Base-by-base conservation (phyloP, 2,797 vertebrate species). In the Chelon labrosus region DNA sequence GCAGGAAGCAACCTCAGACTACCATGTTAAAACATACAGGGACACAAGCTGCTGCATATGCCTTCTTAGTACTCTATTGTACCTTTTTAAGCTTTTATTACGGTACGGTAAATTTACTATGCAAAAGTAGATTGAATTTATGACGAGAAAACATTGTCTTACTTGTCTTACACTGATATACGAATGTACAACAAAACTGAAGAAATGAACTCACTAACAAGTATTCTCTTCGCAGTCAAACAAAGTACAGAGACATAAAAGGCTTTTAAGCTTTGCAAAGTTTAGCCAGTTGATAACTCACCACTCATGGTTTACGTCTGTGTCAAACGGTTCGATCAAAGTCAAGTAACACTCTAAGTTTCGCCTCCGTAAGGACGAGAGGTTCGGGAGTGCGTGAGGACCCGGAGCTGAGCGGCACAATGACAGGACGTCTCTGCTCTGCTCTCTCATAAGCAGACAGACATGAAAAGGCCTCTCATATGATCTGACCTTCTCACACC, bases 381-480 rank as follows among this genome's bases (percentile, higher is more conserved):
- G 55, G 57, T 53, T 74, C 17, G 7, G 51, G 63, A 31, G 75
- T 63, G 75, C 46, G 72, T 46, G 69, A 58, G 70, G n/a, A 46
- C 62, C 74, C 31, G 0, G 42, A 80, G 82, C 65, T 6, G 63
- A 77, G 53, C 1, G 7, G 50, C 56, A 53, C 50, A 86, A 52
- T 82, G 85, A 84, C 53, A 52, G 65, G 19, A 77, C 4, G 31
- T 58, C 56, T 63, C 70, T 35, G 77, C 62, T 72, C 81, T 5
- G 54, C 64, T 68, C 79, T 89, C 80, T 90, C 80, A 89, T 84
- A 82, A 84, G 76, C 77, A 83, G 52, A 80, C 78, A 71, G 80
- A 94, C 89, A 91, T 93, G 83, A 92, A 93, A 93, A 87, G 70
- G 70, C 73, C 84, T 88, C 77, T 89, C 80, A 86, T 69, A 82